Evolutionary conservation across 2,113 vertebrate genomes (phyloP).

Genomic region (Ivindomyrus marchei): DNA sequence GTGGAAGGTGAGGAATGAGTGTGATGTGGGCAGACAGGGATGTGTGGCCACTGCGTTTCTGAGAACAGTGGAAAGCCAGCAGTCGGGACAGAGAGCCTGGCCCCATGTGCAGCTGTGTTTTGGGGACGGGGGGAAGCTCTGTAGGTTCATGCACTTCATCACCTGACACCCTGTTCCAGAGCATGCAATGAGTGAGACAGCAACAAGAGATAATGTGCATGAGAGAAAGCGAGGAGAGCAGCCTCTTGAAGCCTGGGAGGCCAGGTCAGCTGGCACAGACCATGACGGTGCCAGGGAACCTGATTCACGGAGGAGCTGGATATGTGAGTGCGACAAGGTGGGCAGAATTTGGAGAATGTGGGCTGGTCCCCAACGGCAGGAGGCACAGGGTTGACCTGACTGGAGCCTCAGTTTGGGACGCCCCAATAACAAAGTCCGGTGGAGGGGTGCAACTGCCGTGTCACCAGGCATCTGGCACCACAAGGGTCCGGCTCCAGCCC

Average conservation of each 20-base stretch:
- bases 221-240: neutral
- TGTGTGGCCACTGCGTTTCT: slow-evolving; percentile 20
- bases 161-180: neutral
- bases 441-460: slow-evolving; percentile 29
- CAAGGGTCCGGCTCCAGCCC: slow-evolving; percentile 56
- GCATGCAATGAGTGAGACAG: neutral
- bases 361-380: neutral
- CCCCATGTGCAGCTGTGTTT: slow-evolving; percentile 16
- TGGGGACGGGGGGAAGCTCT: neutral
- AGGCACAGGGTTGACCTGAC: neutral
- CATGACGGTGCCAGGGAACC: neutral
- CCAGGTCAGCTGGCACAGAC: neutral
- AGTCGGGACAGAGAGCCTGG: slow-evolving; percentile 29
- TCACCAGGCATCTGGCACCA: slow-evolving; percentile 44
- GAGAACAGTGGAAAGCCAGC: neutral
- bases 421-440: slow-evolving; percentile 32
- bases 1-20: slow-evolving; percentile 63
- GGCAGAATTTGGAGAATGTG: slow-evolving; percentile 1
- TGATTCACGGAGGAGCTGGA: neutral
- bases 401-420: slow-evolving; percentile 23
- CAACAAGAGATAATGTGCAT: neutral
- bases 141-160: neutral
- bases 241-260: neutral
- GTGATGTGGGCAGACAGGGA: slow-evolving; percentile 44
- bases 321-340: neutral